Evolutionary conservation across 2,797 vertebrate species (phyloP).

Genomic region (Taenioides sp.): DNA sequence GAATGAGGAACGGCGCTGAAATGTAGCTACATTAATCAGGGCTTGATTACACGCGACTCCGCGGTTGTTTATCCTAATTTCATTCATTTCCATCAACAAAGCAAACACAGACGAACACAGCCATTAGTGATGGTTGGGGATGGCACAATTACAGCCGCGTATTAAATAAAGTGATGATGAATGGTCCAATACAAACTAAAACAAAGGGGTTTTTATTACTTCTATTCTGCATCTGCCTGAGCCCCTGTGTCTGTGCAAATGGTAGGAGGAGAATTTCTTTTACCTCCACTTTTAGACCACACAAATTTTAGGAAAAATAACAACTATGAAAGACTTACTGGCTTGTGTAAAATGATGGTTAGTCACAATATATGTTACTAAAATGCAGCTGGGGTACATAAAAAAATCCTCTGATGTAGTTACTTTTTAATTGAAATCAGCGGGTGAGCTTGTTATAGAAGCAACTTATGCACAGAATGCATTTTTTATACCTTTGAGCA

Average conservation of each 20-base stretch:
- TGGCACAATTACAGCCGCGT: slow-evolving; percentile 84
- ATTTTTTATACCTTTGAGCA: slow-evolving; percentile 29
- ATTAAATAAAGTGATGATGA: slow-evolving; percentile 94
- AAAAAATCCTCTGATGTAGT: slow-evolving; percentile 40
- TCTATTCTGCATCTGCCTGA: slow-evolving; percentile 69
- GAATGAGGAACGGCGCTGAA: slow-evolving; percentile 96
- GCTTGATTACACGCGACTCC: slow-evolving; percentile 96
- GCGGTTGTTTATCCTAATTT: slow-evolving; percentile 99
- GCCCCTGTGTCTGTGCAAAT: slow-evolving; percentile 54
- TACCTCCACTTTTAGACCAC: slow-evolving; percentile 51
- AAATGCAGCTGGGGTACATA: slow-evolving; percentile 32
- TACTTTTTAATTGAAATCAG: slow-evolving; percentile 65
- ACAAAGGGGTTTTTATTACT: slow-evolving; percentile 88
- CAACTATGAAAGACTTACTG: slow-evolving; percentile 43
- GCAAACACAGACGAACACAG: slow-evolving; percentile 89
- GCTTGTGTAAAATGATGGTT: slow-evolving; percentile 58
- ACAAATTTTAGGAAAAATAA: slow-evolving; percentile 40
- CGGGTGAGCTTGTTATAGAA: slow-evolving; percentile 67
- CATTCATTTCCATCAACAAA: slow-evolving; percentile 99
- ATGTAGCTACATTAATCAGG: slow-evolving; percentile 97
- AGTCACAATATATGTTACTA: slow-evolving; percentile 43
- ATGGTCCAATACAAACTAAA: slow-evolving; percentile 88
- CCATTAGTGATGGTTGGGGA: slow-evolving; percentile 84
- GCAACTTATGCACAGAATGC: slow-evolving; percentile 24
- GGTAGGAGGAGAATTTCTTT: slow-evolving; percentile 55